Evolutionary conservation across 2,888 invertebrate species (phyloP), one percentile per base, ranked within the genome.

Genomic region (Pandemis corylana): DNA sequence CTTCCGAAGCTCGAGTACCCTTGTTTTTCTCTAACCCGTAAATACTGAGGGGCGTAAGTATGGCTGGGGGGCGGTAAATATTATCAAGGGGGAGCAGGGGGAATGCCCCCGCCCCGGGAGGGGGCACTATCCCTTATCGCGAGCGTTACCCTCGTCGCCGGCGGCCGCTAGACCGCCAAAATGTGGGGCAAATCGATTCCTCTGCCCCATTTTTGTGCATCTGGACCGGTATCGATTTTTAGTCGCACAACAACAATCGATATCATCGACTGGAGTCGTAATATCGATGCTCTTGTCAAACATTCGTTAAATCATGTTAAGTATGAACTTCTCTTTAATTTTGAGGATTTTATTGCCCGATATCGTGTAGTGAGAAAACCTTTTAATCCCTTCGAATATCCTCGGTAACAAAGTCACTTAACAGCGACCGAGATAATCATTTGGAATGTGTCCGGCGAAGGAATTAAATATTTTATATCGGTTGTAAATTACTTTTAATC

Each of bases 1-100:
- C 94, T 94, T 93, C 93, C 88, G 89, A 90, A 91, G 92, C 92
- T 92, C 90, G 92, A 93, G 93, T 94, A 93, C 94, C 94, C 94
- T 94, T 94, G 94, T 94, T 94, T 94, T 94, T 94, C 94, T 94
- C 93, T 91, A 93, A 92, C 90, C 94, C 94, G 94, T 93, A 94
- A 94, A 94, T 94, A 93, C 92, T 92, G 90, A 93, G 94, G 94
- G 94, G 94, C 93, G 94, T 94, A 94, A 94, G 94, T 93, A 94
- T 90, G 84, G 93, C 94, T 91, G 92, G 92, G 93, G 94, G 94
- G 94, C 94, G 94, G 94, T 89, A 93, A 94, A 94, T 94, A 94
- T 94, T 92, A 93, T 92, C 91, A 85, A 87, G 91, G 93, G 92
- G 90, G 88, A 81, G 84, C 83, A 88, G 89, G 85, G 85, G 88